phyloP scores from a whole-genome alignment of 2,888 invertebrate genomes.

The Galerucella nymphaeae region DNA sequence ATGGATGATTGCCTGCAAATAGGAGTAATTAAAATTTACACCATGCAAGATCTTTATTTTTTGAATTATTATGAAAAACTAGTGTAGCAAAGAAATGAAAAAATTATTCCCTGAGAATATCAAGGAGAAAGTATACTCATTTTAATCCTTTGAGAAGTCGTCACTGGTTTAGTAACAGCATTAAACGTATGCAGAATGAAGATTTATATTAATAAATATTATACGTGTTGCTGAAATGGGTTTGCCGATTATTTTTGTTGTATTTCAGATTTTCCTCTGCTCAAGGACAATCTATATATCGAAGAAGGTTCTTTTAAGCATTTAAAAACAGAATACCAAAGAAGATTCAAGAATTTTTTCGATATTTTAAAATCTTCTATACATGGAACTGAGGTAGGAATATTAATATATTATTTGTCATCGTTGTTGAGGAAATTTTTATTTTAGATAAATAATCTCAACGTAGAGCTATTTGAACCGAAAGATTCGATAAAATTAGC shows the following conservation, averaged over 20 bases:
- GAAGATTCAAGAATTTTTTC: slow-evolving; percentile 57
- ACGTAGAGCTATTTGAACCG: slow-evolving; percentile 43
- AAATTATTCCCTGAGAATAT: too few relatives aligned
- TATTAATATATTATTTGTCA: not conserved
- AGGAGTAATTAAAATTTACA: too few relatives aligned
- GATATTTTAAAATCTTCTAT: slow-evolving; percentile 35
- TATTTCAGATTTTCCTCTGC: slow-evolving; percentile 39
- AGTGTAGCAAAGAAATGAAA: too few relatives aligned
- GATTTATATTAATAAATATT: too few relatives aligned
- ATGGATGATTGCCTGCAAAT: too few relatives aligned
- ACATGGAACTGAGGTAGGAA: slow-evolving; percentile 32
- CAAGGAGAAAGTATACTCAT: too few relatives aligned
- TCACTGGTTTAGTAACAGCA: too few relatives aligned
- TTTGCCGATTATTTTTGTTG: not conserved
- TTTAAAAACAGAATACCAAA: slow-evolving; percentile 61
- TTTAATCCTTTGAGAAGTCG: too few relatives aligned
- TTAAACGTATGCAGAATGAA: too few relatives aligned
- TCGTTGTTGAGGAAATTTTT: not conserved
- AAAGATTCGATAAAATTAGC: slow-evolving; percentile 60
- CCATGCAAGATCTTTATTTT: too few relatives aligned
- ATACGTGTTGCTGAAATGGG: too few relatives aligned
- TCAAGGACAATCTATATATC: slow-evolving; percentile 58
- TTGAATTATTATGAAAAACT: too few relatives aligned
- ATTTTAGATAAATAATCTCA: slow-evolving; percentile 48
- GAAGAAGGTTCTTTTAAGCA: slow-evolving; percentile 60